Evolutionary conservation across 1,140 invertebrate genomes (phyloP), one percentile per base, ranked within the genome.

Genomic region (Diorhabda sublineata): DNA sequence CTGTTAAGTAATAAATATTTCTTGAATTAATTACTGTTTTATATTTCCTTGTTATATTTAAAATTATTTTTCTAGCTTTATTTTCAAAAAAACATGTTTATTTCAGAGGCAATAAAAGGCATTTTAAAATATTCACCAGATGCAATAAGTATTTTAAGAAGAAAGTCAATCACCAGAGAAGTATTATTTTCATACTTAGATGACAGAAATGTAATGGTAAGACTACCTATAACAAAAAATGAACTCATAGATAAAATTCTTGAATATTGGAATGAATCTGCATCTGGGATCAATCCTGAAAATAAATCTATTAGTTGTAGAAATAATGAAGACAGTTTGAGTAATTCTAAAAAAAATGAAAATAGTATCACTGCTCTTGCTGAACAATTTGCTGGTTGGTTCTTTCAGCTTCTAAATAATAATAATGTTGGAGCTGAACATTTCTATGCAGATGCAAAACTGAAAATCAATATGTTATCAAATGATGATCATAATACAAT

Each of bases 361-460:
- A 45, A 66, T 61, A 67, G 70, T 68, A 77, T 84, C 58, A 78
- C 85, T 69, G 45, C 76, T 42, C 75, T 89, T 62, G 85, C 85
- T 2, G 73, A 82, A 47, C 80, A 86, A 67, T 90, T 90, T 78
- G 71, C 79, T 0, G 74, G 81, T 63, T 90, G 88, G 88, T 90
- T 88, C 77, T 90, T 85, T 71, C 70, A 80, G 3, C 81, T 84
- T 69, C 78, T 87, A 42, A 89, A 90, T 73, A 73, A 76, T 9
- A 77, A 81, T 62, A 78, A 81, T 3, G 66, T 89, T 59, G 82
- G 81, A 26, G 67, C 79, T 0, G 79, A 84, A 43, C 86, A 89
- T 74, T 87, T 89, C 75, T 89, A 84, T 84, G 70, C 76, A 69
- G 86, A 89, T 77, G 77, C 79, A 1, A 67, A 68, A 68, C 45